These are phyloP conservation scores for Cataglyphis rosenhaueri DNA, from an alignment of 2,888 invertebrate species.

Conservation along the genomic window DNA sequence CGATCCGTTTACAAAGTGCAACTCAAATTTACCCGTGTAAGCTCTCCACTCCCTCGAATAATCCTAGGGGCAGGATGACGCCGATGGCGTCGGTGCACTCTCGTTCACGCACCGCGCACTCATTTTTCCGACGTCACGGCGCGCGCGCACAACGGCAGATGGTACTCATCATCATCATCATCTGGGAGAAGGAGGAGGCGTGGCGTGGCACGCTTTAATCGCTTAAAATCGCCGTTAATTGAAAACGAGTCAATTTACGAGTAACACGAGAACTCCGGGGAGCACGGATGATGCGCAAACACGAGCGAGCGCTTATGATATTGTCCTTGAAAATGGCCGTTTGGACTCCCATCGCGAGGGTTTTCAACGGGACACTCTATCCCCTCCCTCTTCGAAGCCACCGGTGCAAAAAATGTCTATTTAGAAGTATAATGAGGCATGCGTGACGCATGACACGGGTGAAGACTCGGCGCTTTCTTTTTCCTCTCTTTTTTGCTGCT, in stretches of 20 bases:
- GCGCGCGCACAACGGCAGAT: slow-evolving; percentile 61
- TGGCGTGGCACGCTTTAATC: slow-evolving; percentile 68
- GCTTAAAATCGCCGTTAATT: slow-evolving; percentile 72
- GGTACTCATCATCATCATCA: slow-evolving; percentile 65
- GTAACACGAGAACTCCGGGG: slow-evolving; percentile 58
- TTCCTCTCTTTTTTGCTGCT: slow-evolving; percentile 39
- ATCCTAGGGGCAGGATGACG: neutral
- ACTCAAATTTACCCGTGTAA: neutral
- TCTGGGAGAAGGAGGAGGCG: slow-evolving; percentile 51
- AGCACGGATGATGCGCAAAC: slow-evolving; percentile 39
- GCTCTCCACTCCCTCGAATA: neutral
- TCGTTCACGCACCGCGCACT: slow-evolving; percentile 12
- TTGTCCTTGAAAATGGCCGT: slow-evolving; percentile 44
- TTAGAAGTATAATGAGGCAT: slow-evolving; percentile 53
- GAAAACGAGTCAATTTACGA: slow-evolving; percentile 75
- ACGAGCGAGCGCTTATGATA: slow-evolving; percentile 45
- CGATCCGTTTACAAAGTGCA: neutral
- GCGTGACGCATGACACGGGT: slow-evolving; percentile 50
- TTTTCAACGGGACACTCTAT: slow-evolving; percentile 2
- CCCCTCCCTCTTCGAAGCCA: neutral
- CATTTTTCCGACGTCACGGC: slow-evolving; percentile 61
- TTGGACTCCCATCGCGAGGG: neutral
- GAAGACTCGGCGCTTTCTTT: slow-evolving; percentile 20
- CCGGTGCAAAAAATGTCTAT: slow-evolving; percentile 27
- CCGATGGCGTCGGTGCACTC: slow-evolving; percentile 22